phyloP scores from a whole-genome alignment of 2,797 vertebrate genomes.

The Mus minutoides region DNA sequence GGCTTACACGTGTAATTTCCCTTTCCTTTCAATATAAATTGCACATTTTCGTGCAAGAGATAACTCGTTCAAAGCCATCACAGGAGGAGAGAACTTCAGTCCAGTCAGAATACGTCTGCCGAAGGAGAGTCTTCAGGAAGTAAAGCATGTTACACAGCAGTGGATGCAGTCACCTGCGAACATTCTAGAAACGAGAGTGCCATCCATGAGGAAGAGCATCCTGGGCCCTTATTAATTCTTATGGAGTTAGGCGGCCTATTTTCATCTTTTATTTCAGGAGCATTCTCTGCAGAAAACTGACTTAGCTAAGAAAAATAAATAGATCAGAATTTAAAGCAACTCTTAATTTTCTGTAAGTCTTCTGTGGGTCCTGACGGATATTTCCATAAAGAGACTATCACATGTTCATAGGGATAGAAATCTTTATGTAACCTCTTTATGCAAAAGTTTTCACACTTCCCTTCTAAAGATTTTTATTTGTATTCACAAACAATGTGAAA shows the following conservation, averaged over 20 bases:
- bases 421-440: slow-evolving; percentile 46
- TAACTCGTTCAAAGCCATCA: slow-evolving; percentile 61
- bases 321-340: slow-evolving; percentile 69
- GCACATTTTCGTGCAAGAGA: slow-evolving; percentile 34
- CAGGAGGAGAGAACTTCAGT: slow-evolving; percentile 8
- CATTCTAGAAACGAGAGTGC: slow-evolving; percentile 72
- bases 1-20: slow-evolving; percentile 52
- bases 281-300: slow-evolving; percentile 71
- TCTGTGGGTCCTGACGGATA: slow-evolving; percentile 38
- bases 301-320: slow-evolving; percentile 69
- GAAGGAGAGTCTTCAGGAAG: slow-evolving; percentile 55
- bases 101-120: slow-evolving; percentile 43
- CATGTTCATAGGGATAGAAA: slow-evolving; percentile 66
- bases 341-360: slow-evolving; percentile 68
- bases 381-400: slow-evolving; percentile 51
- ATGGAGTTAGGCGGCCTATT: slow-evolving; percentile 70
- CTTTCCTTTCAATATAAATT: slow-evolving; percentile 75
- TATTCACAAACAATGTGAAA: slow-evolving; percentile 51
- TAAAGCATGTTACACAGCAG: slow-evolving; percentile 61
- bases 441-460: slow-evolving; percentile 14
- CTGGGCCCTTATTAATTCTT: slow-evolving; percentile 50
- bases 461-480: slow-evolving; percentile 44
- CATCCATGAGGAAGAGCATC: slow-evolving; percentile 59
- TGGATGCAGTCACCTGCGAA: slow-evolving; percentile 72
- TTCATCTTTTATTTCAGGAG: slow-evolving; percentile 70